Conservation (phyloP, 2,888 invertebrate genomes). For the Ophion costatus region DNA sequence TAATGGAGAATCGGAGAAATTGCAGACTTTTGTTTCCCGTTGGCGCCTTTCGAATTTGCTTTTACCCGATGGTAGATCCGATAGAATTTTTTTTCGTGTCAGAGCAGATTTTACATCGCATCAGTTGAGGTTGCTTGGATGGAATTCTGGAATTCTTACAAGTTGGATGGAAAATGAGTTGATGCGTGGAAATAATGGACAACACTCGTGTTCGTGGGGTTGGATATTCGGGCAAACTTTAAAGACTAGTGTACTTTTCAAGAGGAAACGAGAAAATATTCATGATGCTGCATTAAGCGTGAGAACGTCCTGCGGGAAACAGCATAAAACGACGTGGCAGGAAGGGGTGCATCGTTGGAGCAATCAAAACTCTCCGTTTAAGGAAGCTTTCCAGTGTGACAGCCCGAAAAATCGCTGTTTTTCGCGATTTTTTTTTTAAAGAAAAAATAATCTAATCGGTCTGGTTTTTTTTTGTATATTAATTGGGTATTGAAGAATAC, state of each 20-base stretch:
- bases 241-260: constrained; percentile 51
- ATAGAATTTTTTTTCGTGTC: neutral
- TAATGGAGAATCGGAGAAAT: neutral
- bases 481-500: too few relatives aligned
- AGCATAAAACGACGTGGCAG: constrained; percentile 39
- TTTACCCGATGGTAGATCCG: neutral
- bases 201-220: constrained; percentile 51
- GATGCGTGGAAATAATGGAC: constrained; percentile 50
- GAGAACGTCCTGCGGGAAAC: constrained; percentile 70
- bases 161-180: constrained; percentile 6
- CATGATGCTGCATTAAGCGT: constrained; percentile 81
- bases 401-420: too few relatives aligned
- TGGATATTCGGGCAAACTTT: constrained; percentile 61
- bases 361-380: constrained; percentile 81
- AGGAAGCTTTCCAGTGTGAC: too few relatives aligned
- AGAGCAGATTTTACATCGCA: constrained; percentile 3
- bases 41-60: neutral
- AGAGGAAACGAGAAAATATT: constrained; percentile 78
- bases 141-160: neutral
- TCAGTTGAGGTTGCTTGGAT: neutral
- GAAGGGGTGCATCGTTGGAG: constrained; percentile 76
- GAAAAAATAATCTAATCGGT: too few relatives aligned
- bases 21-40: neutral
- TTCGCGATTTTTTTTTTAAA: too few relatives aligned
- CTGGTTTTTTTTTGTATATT: too few relatives aligned